phyloP scores from a whole-genome alignment of 1,140 invertebrate species.

The Aporrectodea caliginosa region DNA sequence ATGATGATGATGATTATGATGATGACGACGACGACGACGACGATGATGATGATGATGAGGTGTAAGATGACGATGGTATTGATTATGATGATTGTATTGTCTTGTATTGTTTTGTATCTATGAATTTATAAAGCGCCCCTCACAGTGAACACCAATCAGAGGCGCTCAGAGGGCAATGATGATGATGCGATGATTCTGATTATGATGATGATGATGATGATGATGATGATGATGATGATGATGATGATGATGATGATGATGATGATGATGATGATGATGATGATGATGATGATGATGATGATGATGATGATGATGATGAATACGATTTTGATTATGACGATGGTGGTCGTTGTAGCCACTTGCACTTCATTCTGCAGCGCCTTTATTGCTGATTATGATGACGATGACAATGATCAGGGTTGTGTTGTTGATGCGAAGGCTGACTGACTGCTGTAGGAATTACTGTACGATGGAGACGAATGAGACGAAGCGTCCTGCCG shows the following conservation, averaged over 20 bases:
- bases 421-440: too few relatives aligned
- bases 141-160: too few relatives aligned
- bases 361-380: too few relatives aligned
- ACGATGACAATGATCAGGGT: too few relatives aligned
- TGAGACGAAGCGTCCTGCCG: not conserved
- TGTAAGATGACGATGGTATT: too few relatives aligned
- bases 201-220: not conserved
- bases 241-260: not conserved
- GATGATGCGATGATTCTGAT: not conserved
- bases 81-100: too few relatives aligned
- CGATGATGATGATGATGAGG: not conserved
- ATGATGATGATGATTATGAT: not conserved
- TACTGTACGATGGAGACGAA: not conserved
- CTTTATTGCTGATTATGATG: too few relatives aligned
- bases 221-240: conserved; percentile 2
- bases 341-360: too few relatives aligned
- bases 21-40: not conserved
- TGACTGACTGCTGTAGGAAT: too few relatives aligned
- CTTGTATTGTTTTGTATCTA: too few relatives aligned
- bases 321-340: too few relatives aligned
- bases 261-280: not conserved
- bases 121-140: too few relatives aligned
- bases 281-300: not conserved
- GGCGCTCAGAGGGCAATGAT: not conserved
- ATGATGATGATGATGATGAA: not conserved